These are phyloP conservation scores for Pterophyllum scalare DNA, from an alignment of 2,113 vertebrate species.

Conservation along the genomic window DNA sequence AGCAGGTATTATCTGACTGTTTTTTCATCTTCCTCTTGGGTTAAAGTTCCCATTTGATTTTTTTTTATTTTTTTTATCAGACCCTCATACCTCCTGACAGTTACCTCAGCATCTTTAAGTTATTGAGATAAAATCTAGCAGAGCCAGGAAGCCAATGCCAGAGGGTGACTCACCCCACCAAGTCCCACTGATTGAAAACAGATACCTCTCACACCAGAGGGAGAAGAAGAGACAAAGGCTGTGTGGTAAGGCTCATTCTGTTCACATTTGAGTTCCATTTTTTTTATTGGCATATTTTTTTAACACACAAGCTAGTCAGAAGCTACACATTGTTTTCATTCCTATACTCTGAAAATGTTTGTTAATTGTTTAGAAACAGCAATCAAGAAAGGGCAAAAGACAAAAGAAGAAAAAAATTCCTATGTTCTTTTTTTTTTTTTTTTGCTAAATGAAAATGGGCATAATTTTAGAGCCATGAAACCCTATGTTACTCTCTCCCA, in stretches of 20 bases:
- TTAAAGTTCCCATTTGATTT: conserved; percentile 7
- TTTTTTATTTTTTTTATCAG: conserved; percentile 2
- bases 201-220: conserved; percentile 17
- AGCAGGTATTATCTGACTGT: conserved; percentile 25
- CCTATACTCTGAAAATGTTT: background rate
- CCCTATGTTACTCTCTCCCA: background rate
- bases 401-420: too few relatives aligned
- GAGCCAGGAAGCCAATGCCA: background rate
- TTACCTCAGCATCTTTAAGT: conserved; percentile 35
- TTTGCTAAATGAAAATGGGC: background rate
- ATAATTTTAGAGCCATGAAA: background rate
- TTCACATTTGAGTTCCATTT: conserved; percentile 20
- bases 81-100: conserved; percentile 2
- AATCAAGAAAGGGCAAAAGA: background rate
- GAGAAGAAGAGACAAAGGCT: conserved; percentile 1
- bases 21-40: conserved; percentile 11
- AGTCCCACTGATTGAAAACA: conserved; percentile 58
- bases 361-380: background rate
- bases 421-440: background rate
- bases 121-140: conserved; percentile 16
- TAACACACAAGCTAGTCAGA: background rate
- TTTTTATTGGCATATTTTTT: background rate
- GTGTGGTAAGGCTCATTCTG: background rate
- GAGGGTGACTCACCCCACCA: background rate
- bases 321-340: background rate